A percentile compares a stretch with the other conserved stretches of the same genome.
Evolutionary conservation across 2,888 invertebrate genomes (phyloP).

Genomic region (Acrobeloides nanus): DNA sequence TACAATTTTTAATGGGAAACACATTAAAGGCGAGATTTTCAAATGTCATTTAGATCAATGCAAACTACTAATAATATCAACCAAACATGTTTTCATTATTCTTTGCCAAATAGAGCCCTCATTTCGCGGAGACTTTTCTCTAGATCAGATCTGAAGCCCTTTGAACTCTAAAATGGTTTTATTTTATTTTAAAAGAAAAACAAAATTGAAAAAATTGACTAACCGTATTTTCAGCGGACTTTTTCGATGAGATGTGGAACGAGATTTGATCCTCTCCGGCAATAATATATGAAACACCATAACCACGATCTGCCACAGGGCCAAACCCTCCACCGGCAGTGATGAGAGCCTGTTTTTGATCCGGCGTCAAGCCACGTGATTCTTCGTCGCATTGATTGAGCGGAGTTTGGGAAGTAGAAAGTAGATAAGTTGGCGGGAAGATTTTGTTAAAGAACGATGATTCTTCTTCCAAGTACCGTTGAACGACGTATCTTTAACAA

Average conservation of each 20-base stretch:
- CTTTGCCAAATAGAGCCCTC: conserved; percentile 29
- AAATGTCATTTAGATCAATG: too few species aligned
- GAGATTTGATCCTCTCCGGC: conserved; percentile 90
- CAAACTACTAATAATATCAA: too few species aligned
- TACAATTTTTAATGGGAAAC: too few species aligned
- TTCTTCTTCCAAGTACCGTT: conserved; percentile 83
- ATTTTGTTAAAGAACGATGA: conserved; percentile 67
- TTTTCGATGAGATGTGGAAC: conserved; percentile 95
- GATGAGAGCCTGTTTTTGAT: conserved; percentile 33
- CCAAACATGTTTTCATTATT: conserved; percentile 8
- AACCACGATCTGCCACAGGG: conserved; percentile 76
- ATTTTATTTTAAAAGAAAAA: too few species aligned
- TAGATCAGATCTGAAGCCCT: conserved; percentile 47
- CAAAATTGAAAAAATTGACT: too few species aligned
- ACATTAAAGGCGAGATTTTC: too few species aligned
- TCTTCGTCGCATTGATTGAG: conserved; percentile 70
- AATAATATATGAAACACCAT: conserved; percentile 64
- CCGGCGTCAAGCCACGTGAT: conserved; percentile 29
- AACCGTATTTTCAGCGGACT: conserved; percentile 79
- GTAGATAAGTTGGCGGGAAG: conserved; percentile 90
- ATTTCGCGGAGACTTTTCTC: conserved; percentile 43
- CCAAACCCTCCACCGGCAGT: conserved; percentile 71
- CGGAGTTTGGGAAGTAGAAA: conserved; percentile 95
- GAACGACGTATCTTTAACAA: conserved; percentile 98
- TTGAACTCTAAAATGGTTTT: conserved; percentile 52